Percentiles rank a stretch among this genome's conserved stretches.
Conservation (phyloP, 2,113 vertebrate genomes). For the Strix uralensis region DNA sequence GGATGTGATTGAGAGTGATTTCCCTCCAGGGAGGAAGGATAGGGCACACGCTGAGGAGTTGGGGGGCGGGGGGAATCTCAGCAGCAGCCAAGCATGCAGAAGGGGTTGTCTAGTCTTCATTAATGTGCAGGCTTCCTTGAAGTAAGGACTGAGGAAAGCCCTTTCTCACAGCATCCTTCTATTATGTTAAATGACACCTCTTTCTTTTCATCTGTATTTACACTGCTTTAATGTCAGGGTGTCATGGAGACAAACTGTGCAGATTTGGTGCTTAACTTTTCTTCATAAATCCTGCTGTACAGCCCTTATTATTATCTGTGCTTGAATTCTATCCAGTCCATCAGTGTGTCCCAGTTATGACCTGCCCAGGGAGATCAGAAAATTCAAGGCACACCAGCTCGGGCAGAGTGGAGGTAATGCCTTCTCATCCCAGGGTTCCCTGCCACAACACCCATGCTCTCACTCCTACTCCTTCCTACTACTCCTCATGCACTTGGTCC, state of each 20-base stretch:
- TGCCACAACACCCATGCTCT: neutral
- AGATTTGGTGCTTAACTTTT: slow-evolving; percentile 44
- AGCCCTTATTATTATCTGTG: neutral
- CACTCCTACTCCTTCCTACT: neutral
- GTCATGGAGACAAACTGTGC: slow-evolving; percentile 36
- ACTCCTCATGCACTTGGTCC: fast-evolving
- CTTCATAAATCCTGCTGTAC: slow-evolving; percentile 40
- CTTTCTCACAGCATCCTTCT: neutral
- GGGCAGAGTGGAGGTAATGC: neutral
- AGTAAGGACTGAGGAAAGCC: neutral
- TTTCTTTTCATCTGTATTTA: slow-evolving; percentile 45
- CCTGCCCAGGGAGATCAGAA: neutral
- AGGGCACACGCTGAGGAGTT: neutral
- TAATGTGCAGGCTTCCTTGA: neutral
- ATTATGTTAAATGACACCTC: slow-evolving; percentile 20
- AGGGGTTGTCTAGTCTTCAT: neutral
- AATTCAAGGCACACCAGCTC: neutral
- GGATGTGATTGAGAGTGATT: neutral
- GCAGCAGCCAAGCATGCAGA: neutral
- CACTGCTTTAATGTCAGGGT: slow-evolving; percentile 15
- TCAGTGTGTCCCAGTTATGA: neutral
- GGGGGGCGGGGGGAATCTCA: neutral
- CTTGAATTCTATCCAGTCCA: neutral
- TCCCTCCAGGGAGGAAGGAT: neutral
- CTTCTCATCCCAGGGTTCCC: neutral